Conservation (phyloP, 2,797 vertebrate species). For the Oryzias sinensis region DNA sequence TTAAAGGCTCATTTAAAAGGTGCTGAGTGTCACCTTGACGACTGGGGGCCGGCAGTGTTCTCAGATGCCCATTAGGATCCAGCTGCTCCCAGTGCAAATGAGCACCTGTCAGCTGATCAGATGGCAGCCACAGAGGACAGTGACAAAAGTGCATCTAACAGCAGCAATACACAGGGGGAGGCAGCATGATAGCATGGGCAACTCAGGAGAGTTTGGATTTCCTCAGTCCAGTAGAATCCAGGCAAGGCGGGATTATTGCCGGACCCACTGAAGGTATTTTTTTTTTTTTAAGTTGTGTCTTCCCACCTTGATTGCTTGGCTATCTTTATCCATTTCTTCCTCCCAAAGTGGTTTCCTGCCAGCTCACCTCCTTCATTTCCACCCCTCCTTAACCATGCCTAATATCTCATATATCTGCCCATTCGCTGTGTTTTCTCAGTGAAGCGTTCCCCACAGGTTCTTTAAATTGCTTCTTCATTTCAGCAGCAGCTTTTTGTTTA, state of each 20-base stretch:
- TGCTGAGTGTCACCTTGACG: constrained; percentile 59
- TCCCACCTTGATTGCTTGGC: constrained; percentile 9
- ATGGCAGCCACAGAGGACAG: constrained; percentile 26
- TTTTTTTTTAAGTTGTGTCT: background rate
- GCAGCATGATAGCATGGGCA: constrained; percentile 2
- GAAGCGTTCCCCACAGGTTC: constrained; percentile 58
- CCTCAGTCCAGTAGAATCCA: constrained; percentile 29
- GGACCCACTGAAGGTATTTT: constrained; percentile 3
- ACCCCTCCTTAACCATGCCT: background rate
- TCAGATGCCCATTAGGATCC: constrained; percentile 56
- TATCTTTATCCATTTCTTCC: constrained; percentile 13
- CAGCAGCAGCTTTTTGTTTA: constrained; percentile 65
- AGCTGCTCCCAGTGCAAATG: constrained; percentile 52
- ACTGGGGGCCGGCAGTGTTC: constrained; percentile 29
- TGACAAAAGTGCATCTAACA: constrained; percentile 29
- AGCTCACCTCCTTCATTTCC: background rate
- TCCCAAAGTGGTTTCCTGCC: constrained; percentile 28
- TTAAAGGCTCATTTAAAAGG: constrained; percentile 62
- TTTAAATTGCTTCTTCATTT: constrained; percentile 71
- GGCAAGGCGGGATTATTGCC: constrained; percentile 10
- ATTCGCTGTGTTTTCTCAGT: constrained; percentile 47
- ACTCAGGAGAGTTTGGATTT: constrained; percentile 11
- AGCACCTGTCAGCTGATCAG: constrained; percentile 60
- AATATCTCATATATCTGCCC: constrained; percentile 56
- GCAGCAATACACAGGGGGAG: constrained; percentile 14